These are phyloP conservation scores for Musca domestica DNA, from an alignment of 1,140 invertebrate genomes.

Conservation along the genomic window DNA sequence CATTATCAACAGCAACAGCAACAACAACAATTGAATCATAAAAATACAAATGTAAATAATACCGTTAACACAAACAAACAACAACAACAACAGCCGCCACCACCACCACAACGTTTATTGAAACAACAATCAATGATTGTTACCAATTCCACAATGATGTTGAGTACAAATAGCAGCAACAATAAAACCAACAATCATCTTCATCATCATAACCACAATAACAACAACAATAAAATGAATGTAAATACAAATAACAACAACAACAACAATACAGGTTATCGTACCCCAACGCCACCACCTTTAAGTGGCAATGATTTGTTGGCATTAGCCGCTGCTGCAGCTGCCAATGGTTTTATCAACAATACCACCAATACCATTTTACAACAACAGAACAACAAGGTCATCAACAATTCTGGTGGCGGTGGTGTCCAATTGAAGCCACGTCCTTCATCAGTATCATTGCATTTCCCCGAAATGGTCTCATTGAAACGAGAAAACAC, in stretches of 20 bases:
- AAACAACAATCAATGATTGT: conserved; percentile 25
- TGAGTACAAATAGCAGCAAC: conserved; percentile 16
- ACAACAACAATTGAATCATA: conserved; percentile 11
- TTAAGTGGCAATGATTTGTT: conserved; percentile 21
- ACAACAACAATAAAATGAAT: conserved; percentile 10
- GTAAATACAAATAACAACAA: conserved; percentile 20
- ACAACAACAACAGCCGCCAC: conserved; percentile 21
- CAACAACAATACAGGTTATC: conserved; percentile 1
- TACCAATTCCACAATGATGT: conserved; percentile 19
- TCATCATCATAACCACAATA: conserved; percentile 2
- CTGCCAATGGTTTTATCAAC: conserved; percentile 13
- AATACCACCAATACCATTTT: not conserved
- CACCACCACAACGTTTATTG: conserved; percentile 21
- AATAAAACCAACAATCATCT: conserved; percentile 3
- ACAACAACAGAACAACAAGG: conserved; percentile 14
- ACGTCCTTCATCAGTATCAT: conserved; percentile 45
- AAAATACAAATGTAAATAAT: conserved; percentile 21
- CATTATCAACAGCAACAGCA: conserved; percentile 31
- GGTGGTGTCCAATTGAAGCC: conserved; percentile 27
- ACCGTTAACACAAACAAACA: not conserved
- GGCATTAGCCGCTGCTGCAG: conserved; percentile 18
- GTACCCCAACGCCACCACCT: conserved; percentile 15
- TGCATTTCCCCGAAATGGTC: conserved; percentile 30
- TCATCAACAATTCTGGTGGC: conserved; percentile 20
- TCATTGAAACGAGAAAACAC: not conserved